Evolutionary conservation across 2,797 vertebrate genomes (phyloP).

Genomic region (Sebastes variabilis): DNA sequence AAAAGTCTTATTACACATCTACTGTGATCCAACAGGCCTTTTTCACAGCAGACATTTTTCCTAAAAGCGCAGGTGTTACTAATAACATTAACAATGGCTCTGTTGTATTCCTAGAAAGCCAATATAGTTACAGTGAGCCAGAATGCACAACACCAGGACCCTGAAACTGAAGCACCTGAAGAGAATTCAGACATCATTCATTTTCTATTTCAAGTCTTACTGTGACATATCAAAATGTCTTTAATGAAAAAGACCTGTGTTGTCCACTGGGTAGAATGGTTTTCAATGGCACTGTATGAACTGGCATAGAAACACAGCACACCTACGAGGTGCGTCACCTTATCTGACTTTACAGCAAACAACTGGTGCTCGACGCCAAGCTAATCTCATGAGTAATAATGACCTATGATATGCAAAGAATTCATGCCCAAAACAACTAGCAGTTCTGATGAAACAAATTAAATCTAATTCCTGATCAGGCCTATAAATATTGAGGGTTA

Average conservation of each 20-base stretch:
- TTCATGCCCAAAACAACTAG: accelerated
- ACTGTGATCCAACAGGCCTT: not conserved
- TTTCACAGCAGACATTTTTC: too few species aligned
- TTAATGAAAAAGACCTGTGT: not conserved
- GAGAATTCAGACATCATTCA: too few species aligned
- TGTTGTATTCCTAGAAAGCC: too few species aligned
- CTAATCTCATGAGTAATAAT: not conserved
- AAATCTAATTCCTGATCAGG: not conserved
- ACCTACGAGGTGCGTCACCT: not conserved
- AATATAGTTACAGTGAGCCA: too few species aligned
- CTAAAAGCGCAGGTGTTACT: too few species aligned
- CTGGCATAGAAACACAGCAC: not conserved
- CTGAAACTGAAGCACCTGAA: too few species aligned
- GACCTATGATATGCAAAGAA: not conserved
- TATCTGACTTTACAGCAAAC: not conserved
- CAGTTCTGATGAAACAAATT: not conserved
- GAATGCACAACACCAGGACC: accelerated
- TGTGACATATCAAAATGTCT: not conserved
- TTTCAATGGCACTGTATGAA: not conserved
- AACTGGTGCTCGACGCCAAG: not conserved
- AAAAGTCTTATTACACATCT: too few species aligned
- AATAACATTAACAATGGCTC: too few species aligned
- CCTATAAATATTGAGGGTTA: not conserved
- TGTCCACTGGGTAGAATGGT: not conserved
- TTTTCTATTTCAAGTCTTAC: not conserved